Evolutionary conservation across 2,113 vertebrate genomes (phyloP), one percentile per base, ranked within the genome.

Genomic region (Lucifuga dentata): DNA sequence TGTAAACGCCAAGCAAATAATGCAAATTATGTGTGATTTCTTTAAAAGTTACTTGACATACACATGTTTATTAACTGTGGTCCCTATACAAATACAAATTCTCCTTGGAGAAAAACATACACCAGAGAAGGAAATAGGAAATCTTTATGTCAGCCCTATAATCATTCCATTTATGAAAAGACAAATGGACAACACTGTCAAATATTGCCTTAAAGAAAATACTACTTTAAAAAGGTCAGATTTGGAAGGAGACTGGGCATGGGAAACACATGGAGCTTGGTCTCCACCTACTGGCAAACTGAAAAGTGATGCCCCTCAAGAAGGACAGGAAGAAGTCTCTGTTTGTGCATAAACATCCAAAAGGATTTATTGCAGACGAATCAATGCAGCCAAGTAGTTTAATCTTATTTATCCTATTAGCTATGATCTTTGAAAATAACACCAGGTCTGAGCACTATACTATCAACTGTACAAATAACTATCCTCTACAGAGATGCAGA

Each of bases 231-330:
- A 76, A 86, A 87, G 76, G 63, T 76, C 85, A 79, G 43, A 81
- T 71, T 64, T 76, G 69, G 56, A 50, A 55, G 53, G 39, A 68
- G 13, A 39, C 38, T 59, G 26, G 62, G 69, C 20, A 33, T 59
- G 33, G 9, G 60, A 53, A 45, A 72, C 77, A 70, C 63, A 68
- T 87, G 78, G 90, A 90, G 73, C 89, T 91, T 85, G 84, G 86
- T 83, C 90, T 91, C 92, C 92, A 92, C 88, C 93, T 94, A 91
- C 89, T 92, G 92, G 91, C 73, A 73, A 86, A 83, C 65, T 55
- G 68, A 65, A 86, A 80, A 79, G 60, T 15, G 46, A 53, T 67
- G 73, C 1, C 40, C 35, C 16, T 74, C 24, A 48, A 59, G 59
- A 46, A 43, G 43, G 38, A 11, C 35, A 72, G 23, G 11, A 43